Base-by-base conservation (phyloP, 2,113 vertebrate species). In the Psephotus haematonotus region DNA sequence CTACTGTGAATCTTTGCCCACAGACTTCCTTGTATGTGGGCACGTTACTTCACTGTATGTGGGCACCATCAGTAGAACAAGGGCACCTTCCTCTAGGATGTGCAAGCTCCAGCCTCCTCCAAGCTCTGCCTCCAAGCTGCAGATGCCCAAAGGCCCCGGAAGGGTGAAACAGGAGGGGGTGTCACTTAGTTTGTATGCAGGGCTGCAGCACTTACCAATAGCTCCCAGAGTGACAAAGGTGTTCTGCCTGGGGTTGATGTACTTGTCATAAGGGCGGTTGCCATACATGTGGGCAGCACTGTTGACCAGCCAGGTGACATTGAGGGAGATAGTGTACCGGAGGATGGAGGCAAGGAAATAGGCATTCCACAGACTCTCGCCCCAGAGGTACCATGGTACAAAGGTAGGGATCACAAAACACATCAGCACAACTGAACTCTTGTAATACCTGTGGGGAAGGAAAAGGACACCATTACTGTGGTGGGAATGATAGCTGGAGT, bases 381-480 rank as follows among this genome's bases (percentile, higher is more conserved):
- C 98, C 98, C 98, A 99, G 91, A 97, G 69, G 87, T 96, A 98
- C 98, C 98, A 98, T 6, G 98, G 98, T 88, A 98, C 98, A 70
- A 98, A 29, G 3, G 98, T 98, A 71, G 98, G 98, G 53, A 98
- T 46, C 53, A 97, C 75, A 11, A 98, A 98, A 82, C 98, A 98
- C 98, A 98, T 98, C 89, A 98, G 96, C 94, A 98, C 93, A 7
- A 98, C 98, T 0, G 97, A 97, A 49, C 81, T 92, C 96, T 97
- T 98, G 71, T 98, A 98, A 68, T 98, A 97, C 96, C 98, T 98
- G 50, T 0, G 1, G 27, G 55, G 71, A 25, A 92, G 95, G 72
- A 88, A 50, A 85, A 86, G 57, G 18, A n/a, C 28, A 14, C 11
- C 27, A 7, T 60, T 7, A 27, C 33, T 1, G 1, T 10, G 22